Conservation (phyloP, 1,140 invertebrate species). For the Anadara kagoshimensis region DNA sequence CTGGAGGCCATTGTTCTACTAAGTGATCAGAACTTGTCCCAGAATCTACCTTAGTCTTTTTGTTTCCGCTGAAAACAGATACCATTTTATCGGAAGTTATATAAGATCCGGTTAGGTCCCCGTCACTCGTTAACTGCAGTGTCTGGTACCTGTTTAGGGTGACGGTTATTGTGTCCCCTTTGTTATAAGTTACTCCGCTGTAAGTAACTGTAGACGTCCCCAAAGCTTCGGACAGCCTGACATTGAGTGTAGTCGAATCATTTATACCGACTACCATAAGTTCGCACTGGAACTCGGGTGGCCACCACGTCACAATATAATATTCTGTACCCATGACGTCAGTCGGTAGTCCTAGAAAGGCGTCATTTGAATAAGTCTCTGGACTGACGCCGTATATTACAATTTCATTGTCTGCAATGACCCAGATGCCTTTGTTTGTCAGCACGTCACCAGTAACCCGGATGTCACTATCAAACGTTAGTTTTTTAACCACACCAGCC, state of each 20-base stretch:
- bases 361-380: conserved; percentile 51
- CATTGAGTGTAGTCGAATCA: conserved; percentile 32
- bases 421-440: conserved; percentile 36
- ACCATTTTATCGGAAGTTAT: conserved; percentile 14
- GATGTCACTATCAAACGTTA: conserved; percentile 11
- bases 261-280: conserved; percentile 29
- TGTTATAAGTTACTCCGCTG: conserved; percentile 28
- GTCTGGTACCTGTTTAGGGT: conserved; percentile 43
- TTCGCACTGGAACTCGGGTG: conserved; percentile 23
- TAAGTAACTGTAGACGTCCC: conserved; percentile 14
- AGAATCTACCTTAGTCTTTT: conserved; percentile 19
- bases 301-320: conserved; percentile 45
- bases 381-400: conserved; percentile 52
- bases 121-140: conserved; percentile 34
- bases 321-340: conserved; percentile 52
- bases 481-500: conserved; percentile 13
- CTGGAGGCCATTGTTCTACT: conserved; percentile 54
- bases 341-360: conserved; percentile 54
- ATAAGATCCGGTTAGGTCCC: conserved; percentile 26
- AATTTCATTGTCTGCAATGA: conserved; percentile 44
- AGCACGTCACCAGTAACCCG: conserved; percentile 19
- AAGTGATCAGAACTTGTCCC: conserved; percentile 46
- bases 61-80: conserved; percentile 30
- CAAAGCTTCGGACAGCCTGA: conserved; percentile 20
- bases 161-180: conserved; percentile 33